A percentile compares a stretch with the other conserved stretches of the same genome.
These are phyloP conservation scores for Corapipo altera DNA, from an alignment of 2,113 vertebrate genomes.

Conservation along the genomic window DNA sequence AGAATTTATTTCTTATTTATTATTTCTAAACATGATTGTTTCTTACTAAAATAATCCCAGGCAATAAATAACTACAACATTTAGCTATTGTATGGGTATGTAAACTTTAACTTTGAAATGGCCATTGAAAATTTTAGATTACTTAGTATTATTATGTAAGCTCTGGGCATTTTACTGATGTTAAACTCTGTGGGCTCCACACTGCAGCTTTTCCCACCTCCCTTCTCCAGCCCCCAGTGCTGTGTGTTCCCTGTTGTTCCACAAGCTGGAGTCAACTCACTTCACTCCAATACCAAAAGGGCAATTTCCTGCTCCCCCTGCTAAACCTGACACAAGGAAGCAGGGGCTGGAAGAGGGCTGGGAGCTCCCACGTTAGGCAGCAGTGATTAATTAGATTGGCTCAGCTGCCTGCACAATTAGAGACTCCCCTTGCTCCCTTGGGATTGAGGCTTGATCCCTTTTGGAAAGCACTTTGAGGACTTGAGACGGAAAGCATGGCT, in stretches of 20 bases:
- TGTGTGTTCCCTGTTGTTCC: not conserved
- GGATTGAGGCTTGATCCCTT: not conserved
- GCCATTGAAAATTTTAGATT: not conserved
- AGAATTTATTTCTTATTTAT: constrained; percentile 16
- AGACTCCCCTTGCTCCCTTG: not conserved
- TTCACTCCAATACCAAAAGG: accelerated
- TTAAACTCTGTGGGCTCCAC: not conserved
- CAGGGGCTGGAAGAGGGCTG: not conserved
- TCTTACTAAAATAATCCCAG: not conserved
- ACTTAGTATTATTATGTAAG: not conserved
- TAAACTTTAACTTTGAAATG: not conserved
- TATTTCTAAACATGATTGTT: constrained; percentile 21
- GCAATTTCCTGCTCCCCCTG: not conserved
- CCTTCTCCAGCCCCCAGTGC: not conserved
- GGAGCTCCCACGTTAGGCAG: not conserved
- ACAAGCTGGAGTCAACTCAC: not conserved
- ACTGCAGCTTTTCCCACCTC: not conserved
- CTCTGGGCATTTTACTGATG: not conserved
- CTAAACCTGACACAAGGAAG: not conserved
- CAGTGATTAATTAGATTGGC: not conserved
- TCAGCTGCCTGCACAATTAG: not conserved
- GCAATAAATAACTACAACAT: not conserved
- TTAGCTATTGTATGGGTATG: not conserved
- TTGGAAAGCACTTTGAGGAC: not conserved
- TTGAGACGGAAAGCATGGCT: not conserved